Evolutionary conservation across 2,113 vertebrate genomes (phyloP), one percentile per base, ranked within the genome.

Genomic region (Platysteira castanea): DNA sequence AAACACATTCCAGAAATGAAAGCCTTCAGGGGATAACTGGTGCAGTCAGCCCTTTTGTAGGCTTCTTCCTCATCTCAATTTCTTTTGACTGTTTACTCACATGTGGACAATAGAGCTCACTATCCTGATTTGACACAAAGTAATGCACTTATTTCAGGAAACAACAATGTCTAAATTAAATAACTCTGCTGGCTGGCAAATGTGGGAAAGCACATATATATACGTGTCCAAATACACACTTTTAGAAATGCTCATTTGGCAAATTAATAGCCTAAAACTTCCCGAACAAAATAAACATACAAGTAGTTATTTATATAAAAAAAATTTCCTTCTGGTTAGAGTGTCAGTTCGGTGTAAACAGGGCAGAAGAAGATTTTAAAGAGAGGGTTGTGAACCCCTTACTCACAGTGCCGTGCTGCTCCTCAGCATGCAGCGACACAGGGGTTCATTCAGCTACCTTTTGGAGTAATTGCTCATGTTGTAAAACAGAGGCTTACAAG

Each of bases 401-500:
- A 27, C 31, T 90, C 56, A 46, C 52, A 39, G 59, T 35, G 60
- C 52, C 1, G 0, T 74, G 88, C 83, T 84, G 44, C 61, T 92
- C 77, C 85, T 84, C 87, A 68, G 60, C 68, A 49, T 18, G 80
- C n/a, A 60, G 44, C 64, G 69, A 77, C 82, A 80, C 52, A 30
- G 76, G 64, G 71, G 71, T 78, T 89, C 46, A 1, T 33, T 64
- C 64, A 84, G 73, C 53, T 93, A 92, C 86, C 79, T 95, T 95
- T 87, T 60, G 65, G 57, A 94, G 69, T 79, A 91, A 91, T 87
- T 93, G 81, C 53, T 94, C 65, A 60, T 7, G 5, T 75, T 92
- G 80, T 95, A 90, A 96, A 94, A 84, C 65, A 95, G 86, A 93
- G 84, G 88, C 80, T 96, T 84, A 76, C 76, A 92, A 89, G 88